Base-by-base conservation (phyloP, 2,113 vertebrate genomes). In the Acanthisitta chloris region DNA sequence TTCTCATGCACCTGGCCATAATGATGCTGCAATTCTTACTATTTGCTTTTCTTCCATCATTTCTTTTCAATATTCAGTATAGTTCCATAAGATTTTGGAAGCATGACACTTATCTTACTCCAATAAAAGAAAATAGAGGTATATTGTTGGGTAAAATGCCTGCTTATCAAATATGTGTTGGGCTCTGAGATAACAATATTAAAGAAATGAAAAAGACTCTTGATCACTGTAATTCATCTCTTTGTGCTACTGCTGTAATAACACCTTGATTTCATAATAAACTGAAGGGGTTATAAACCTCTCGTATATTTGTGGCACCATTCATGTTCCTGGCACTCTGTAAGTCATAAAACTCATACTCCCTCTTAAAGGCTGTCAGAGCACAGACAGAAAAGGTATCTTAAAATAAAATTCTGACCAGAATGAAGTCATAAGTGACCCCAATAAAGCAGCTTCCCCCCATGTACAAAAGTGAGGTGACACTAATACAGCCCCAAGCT, bases 401-500 rank as follows among this genome's bases (percentile, higher is more conserved):
- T 77, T 66, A 49, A 83, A 80, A 72, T 20, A 57, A 58, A 73
- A 81, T 34, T 54, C n/a, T 62, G 51, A 31, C 40, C 64, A 64
- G 25, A 74, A 48, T 7, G 15, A 86, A 58, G 19, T n/a, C 4
- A 20, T 12, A 42, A 88, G 42, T 61, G 8, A 72, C 36, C 8
- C 36, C 73, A 65, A 77, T 51, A n/a, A 67, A 33, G 45, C 25
- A 80, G 17, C 8, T 65, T 76, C 4, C 4, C 13, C 3, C 18
- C 7, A 2, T 8, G 25, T n/a, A 49, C 8, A 17, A 16, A 65
- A 66, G 3, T 23, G 43, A 62, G 38, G 29, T 46, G 40, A 59
- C 29, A 6, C 10, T 26, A 33, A 0, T 1, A 17, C 12, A 83
- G 46, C 21, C n/a, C 16, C 14, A 29, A 4, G 9, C 2, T 49